Evolutionary conservation across 2,113 vertebrate species (phyloP).

Genomic region (Chloroceryle aenea): DNA sequence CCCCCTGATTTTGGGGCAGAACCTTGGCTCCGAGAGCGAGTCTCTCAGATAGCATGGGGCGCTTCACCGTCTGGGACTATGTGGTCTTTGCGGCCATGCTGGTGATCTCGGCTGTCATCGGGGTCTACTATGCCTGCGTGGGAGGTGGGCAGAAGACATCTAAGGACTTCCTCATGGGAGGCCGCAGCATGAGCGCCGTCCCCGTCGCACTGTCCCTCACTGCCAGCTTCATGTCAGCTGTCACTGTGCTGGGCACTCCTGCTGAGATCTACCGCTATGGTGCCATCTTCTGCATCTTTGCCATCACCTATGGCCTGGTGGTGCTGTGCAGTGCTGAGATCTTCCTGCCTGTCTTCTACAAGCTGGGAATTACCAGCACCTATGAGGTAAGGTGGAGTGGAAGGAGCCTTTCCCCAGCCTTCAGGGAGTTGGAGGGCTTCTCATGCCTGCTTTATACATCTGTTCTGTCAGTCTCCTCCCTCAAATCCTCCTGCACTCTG

Average conservation of each 20-base stretch:
- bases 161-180: conserved; percentile 87
- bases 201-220: conserved; percentile 91
- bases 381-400: conserved; percentile 77
- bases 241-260: conserved; percentile 90
- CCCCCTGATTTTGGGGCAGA: neutral
- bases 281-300: conserved; percentile 78
- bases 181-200: conserved; percentile 84
- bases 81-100: conserved; percentile 89
- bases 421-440: neutral
- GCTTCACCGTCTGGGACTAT: conserved; percentile 88
- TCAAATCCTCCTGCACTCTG: neutral
- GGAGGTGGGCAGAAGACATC: conserved; percentile 79
- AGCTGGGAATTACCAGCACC: conserved; percentile 90
- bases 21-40: neutral
- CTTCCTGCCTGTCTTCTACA: conserved; percentile 94
- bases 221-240: conserved; percentile 96
- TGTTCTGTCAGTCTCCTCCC: neutral
- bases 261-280: conserved; percentile 90
- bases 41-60: neutral
- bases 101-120: conserved; percentile 85
- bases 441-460: neutral
- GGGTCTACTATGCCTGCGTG: conserved; percentile 86
- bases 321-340: conserved; percentile 86
- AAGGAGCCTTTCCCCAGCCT: neutral
- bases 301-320: conserved; percentile 81